Evolutionary conservation across 2,113 vertebrate species (phyloP).

Genomic region (Pseudorectes ferrugineus): DNA sequence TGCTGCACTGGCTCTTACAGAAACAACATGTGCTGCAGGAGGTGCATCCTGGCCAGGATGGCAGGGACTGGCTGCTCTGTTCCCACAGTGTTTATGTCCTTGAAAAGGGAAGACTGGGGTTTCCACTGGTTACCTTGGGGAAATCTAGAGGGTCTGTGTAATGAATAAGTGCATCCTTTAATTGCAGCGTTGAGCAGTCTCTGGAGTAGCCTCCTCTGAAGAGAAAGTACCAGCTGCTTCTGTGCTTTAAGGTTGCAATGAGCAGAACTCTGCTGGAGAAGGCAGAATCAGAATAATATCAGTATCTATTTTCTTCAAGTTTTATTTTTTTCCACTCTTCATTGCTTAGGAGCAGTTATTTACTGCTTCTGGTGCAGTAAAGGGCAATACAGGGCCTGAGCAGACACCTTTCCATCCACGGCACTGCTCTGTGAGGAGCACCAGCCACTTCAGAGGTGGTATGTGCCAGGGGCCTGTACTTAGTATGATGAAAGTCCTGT

Average conservation of each 20-base stretch:
- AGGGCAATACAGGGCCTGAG: background rate
- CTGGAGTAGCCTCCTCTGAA: background rate
- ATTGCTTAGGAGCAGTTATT: background rate
- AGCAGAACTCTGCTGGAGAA: background rate
- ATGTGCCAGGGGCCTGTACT: fast-evolving
- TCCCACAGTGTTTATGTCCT: background rate
- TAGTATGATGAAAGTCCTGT: fast-evolving
- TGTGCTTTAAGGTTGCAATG: background rate
- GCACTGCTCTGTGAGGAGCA: background rate
- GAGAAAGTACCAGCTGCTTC: background rate
- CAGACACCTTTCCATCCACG: background rate
- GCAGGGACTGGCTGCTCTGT: background rate
- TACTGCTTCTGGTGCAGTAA: background rate
- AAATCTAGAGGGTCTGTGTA: background rate
- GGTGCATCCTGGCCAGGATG: background rate
- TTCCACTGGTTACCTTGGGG: background rate
- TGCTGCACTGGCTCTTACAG: background rate
- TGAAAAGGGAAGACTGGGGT: background rate
- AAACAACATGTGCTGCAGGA: background rate
- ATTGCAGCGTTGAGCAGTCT: background rate
- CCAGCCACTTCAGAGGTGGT: background rate
- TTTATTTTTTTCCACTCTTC: background rate
- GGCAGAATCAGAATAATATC: background rate
- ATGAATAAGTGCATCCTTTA: background rate
- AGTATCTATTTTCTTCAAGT: background rate